These are phyloP conservation scores for Ctenomys sociabilis DNA, from an alignment of 2,113 vertebrate genomes.

Conservation along the genomic window DNA sequence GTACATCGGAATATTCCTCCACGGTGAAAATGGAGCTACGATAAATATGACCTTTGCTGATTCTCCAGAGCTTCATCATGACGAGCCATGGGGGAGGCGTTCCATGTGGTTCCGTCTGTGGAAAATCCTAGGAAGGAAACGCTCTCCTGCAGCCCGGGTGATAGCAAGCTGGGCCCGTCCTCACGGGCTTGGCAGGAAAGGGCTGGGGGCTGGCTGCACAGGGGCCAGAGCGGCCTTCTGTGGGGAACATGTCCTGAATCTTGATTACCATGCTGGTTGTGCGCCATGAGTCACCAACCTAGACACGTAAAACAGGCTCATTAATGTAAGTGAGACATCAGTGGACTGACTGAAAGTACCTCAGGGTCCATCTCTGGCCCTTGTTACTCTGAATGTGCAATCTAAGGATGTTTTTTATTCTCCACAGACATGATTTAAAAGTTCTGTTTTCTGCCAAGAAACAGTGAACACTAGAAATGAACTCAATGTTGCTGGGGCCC, in stretches of 20 bases:
- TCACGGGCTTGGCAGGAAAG: too few relatives aligned
- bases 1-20: rapidly evolving
- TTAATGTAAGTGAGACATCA: neutral
- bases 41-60: rapidly evolving
- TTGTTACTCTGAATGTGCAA: neutral
- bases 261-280: neutral
- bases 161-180: neutral
- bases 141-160: neutral
- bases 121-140: neutral
- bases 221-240: neutral
- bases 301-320: neutral
- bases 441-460: neutral
- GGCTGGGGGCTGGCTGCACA: neutral
- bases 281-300: neutral
- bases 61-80: rapidly evolving
- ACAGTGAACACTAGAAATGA: neutral
- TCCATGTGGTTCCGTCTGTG: neutral
- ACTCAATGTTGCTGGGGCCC: rapidly evolving
- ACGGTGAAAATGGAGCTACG: neutral
- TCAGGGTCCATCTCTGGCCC: neutral
- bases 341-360: neutral
- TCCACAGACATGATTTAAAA: neutral
- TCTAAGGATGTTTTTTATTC: neutral
- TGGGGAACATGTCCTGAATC: neutral
- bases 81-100: neutral